phyloP scores from a whole-genome alignment of 1,140 invertebrate genomes.

The Bombus turneri region DNA sequence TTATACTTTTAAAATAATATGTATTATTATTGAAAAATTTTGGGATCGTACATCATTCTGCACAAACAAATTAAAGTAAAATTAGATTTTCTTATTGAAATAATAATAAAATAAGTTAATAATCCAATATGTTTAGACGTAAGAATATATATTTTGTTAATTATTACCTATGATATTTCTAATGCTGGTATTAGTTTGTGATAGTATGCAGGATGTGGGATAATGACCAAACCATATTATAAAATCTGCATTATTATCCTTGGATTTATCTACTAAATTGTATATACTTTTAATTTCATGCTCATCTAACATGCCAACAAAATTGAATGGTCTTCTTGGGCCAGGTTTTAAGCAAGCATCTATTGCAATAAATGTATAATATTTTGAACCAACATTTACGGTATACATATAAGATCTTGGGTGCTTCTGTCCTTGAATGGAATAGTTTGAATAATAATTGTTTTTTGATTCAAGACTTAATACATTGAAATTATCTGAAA shows the following conservation, averaged over 20 bases:
- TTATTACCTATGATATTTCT: conserved; percentile 83
- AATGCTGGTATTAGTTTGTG: conserved; percentile 84
- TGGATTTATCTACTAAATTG: conserved; percentile 81
- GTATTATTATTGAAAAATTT: neutral
- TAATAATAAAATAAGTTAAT: neutral
- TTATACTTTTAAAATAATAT: neutral
- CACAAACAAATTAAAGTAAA: neutral
- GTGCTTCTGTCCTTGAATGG: conserved; percentile 89
- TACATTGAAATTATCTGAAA: conserved; percentile 96
- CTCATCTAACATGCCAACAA: conserved; percentile 90
- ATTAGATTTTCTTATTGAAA: neutral
- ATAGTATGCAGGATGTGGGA: conserved; percentile 93
- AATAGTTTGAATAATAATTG: conserved; percentile 92
- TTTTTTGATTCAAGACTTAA: conserved; percentile 85
- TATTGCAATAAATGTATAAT: conserved; percentile 91
- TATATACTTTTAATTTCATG: conserved; percentile 84
- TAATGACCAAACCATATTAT: conserved; percentile 96
- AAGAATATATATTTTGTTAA: neutral
- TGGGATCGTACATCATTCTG: neutral
- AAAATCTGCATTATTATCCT: conserved; percentile 82
- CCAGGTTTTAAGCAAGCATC: conserved; percentile 95
- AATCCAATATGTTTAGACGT: neutral
- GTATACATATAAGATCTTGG: conserved; percentile 90
- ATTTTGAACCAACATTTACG: conserved; percentile 83
- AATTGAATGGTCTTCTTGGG: conserved; percentile 94